A percentile compares a stretch with the other conserved stretches of the same genome.
These are phyloP conservation scores for Pempheris klunzingeri DNA, from an alignment of 2,797 vertebrate species.

Conservation along the genomic window DNA sequence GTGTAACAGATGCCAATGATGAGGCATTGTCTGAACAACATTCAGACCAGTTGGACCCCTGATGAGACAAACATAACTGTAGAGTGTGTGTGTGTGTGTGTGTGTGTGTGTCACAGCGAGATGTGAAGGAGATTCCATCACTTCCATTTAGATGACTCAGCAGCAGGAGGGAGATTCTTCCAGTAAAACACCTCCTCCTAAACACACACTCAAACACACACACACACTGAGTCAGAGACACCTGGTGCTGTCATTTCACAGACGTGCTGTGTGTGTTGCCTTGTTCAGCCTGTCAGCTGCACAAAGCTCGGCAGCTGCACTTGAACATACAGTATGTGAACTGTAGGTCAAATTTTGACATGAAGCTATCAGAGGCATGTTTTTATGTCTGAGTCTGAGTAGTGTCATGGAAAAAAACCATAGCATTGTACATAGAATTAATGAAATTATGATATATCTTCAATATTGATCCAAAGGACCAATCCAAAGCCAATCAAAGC, in stretches of 20 bases:
- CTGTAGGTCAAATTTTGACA: not conserved
- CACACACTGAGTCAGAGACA: constrained; percentile 47
- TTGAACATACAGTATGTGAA: not conserved
- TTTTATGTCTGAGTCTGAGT: not conserved
- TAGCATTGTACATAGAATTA: too few species aligned
- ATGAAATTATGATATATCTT: too few species aligned
- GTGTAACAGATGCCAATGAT: constrained; percentile 58
- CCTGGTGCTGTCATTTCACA: constrained; percentile 48
- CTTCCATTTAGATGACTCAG: constrained; percentile 55
- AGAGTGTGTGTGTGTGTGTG: constrained; percentile 13
- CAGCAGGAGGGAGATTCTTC: constrained; percentile 52
- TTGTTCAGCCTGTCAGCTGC: constrained; percentile 14
- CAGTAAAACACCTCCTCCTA: constrained; percentile 63
- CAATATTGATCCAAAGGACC: too few species aligned
- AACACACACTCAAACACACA: constrained; percentile 19
- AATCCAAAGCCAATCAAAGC: too few species aligned
- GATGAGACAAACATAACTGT: constrained; percentile 11
- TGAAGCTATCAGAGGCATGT: not conserved
- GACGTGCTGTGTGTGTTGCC: constrained; percentile 16
- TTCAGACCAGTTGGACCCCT: constrained; percentile 19
- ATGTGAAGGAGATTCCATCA: constrained; percentile 62
- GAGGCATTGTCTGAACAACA: constrained; percentile 57
- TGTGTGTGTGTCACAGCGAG: constrained; percentile 36
- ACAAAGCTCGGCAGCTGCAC: constrained; percentile 9
- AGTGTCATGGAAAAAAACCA: too few species aligned